These are phyloP conservation scores for Dicerorhinus sumatrensis DNA, from an alignment of 2,113 vertebrate species.

Conservation along the genomic window DNA sequence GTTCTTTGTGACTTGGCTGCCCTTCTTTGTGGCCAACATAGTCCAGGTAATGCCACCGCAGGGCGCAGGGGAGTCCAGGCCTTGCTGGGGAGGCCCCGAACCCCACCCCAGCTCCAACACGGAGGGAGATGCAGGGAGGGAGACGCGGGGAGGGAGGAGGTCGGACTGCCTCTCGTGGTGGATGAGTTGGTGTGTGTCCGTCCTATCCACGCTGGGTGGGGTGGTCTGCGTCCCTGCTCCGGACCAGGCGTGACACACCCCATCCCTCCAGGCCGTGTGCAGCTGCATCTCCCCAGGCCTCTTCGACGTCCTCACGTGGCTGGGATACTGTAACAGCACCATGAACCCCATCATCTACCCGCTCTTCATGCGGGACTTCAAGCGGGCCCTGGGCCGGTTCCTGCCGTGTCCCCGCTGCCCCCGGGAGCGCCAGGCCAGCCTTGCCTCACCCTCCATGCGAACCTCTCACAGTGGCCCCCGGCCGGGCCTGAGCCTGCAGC, in stretches of 20 bases:
- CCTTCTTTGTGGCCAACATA: conserved; percentile 96
- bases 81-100: background rate
- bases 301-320: conserved; percentile 97
- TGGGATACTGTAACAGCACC: conserved; percentile 99
- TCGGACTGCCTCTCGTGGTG: accelerated
- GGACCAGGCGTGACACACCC: background rate
- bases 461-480: conserved; percentile 93
- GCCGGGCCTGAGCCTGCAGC: conserved; percentile 84
- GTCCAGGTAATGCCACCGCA: conserved; percentile 90
- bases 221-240: background rate
- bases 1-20: conserved; percentile 97
- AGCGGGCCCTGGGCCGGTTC: conserved; percentile 93
- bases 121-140: background rate
- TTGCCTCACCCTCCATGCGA: conserved; percentile 93
- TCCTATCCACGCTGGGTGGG: background rate
- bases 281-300: conserved; percentile 91
- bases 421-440: conserved; percentile 85
- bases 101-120: no score
- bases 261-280: conserved; percentile 91
- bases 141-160: background rate
- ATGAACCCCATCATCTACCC: conserved; percentile 99
- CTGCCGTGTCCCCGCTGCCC: conserved; percentile 91
- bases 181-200: background rate
- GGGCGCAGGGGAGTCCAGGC: background rate
- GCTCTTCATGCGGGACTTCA: conserved; percentile 98